Conservation (phyloP, 2,113 vertebrate species). For the Plecturocebus donacophilus region DNA sequence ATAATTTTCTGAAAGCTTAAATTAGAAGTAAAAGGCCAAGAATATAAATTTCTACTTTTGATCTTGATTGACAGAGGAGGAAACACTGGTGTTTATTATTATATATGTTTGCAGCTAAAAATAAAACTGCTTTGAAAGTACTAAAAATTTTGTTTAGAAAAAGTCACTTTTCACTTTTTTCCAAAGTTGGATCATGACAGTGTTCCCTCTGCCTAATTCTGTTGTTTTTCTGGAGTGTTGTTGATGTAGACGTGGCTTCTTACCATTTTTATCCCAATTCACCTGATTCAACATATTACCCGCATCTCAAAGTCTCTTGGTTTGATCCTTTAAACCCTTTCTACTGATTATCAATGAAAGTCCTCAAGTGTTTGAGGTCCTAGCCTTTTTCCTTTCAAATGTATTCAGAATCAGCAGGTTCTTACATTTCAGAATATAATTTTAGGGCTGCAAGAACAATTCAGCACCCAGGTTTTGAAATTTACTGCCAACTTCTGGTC, state of each 20-base stretch:
- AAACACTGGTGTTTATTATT: neutral
- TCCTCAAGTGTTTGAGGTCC: neutral
- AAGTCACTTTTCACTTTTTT: neutral
- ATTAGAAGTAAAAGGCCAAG: conserved; percentile 25
- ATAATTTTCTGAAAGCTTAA: conserved; percentile 19
- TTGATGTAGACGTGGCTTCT: neutral
- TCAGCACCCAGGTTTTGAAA: conserved; percentile 48
- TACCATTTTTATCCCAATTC: neutral
- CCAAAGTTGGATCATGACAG: neutral
- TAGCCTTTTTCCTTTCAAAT: conserved; percentile 46
- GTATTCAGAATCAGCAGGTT: conserved; percentile 53
- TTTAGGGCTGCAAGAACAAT: conserved; percentile 38
- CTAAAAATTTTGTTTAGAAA: conserved; percentile 26
- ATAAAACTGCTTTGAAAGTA: neutral
- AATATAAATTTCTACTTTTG: neutral
- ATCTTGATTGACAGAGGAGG: neutral
- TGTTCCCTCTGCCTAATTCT: neutral
- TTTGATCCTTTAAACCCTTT: conserved; percentile 16
- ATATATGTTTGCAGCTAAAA: neutral
- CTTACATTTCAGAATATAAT: conserved; percentile 53
- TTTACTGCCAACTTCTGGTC: conserved; percentile 5
- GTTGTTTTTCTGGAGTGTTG: neutral
- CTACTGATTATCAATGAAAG: conserved; percentile 45
- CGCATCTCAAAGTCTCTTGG: neutral
- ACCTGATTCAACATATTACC: neutral